Percentiles rank a stretch among this genome's conserved stretches.
phyloP scores from a whole-genome alignment of 2,113 vertebrate genomes.

The Epinephelus fuscoguttatus region DNA sequence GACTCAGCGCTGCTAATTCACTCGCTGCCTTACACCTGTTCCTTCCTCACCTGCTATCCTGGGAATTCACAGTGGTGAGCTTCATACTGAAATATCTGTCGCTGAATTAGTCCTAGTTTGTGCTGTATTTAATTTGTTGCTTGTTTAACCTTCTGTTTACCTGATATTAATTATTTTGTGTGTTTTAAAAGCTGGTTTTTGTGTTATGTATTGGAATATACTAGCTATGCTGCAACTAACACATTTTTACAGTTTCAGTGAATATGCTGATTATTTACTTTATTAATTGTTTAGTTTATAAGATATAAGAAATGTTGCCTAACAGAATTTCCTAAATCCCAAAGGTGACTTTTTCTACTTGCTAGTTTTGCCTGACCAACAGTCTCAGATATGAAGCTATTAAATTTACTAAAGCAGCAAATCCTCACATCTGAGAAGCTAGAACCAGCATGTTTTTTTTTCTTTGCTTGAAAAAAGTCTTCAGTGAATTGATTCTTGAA shows the following conservation, averaged over 20 bases:
- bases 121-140: not conserved
- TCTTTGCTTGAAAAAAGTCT: not conserved
- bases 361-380: not conserved
- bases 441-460: not conserved
- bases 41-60: slow-evolving; percentile 30
- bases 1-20: slow-evolving; percentile 47
- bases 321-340: not conserved
- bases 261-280: not conserved
- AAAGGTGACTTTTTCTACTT: not conserved
- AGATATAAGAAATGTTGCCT: not conserved
- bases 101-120: not conserved
- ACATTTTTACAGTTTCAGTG: not conserved
- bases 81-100: slow-evolving; percentile 19
- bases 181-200: not conserved
- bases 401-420: not conserved
- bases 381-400: not conserved
- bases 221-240: not conserved
- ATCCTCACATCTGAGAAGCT: too few species aligned
- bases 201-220: too few species aligned
- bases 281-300: too few species aligned
- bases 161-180: not conserved
- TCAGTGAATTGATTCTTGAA: not conserved
- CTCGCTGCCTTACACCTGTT: slow-evolving; percentile 22
- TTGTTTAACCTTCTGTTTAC: not conserved
- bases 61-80: slow-evolving; percentile 66